Conservation (phyloP, 2,797 vertebrate species). For the Artibeus lituratus region DNA sequence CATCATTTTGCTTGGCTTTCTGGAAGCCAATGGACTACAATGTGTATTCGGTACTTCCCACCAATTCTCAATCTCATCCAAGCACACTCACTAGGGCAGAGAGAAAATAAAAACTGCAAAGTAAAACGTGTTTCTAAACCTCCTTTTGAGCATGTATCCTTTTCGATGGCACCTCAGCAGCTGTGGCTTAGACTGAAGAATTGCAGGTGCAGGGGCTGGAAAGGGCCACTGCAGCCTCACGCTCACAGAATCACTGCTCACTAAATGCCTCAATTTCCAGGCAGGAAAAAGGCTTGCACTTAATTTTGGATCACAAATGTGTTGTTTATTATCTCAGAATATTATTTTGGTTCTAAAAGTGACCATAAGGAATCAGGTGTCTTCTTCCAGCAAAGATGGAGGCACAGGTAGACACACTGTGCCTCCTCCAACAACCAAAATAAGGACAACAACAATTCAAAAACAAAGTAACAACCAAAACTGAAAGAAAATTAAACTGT, state of each 20-base stretch:
- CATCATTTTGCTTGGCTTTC: fast-evolving
- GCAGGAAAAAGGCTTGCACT: background rate
- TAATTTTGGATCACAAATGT: background rate
- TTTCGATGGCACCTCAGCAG: constrained; percentile 19
- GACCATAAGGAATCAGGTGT: background rate
- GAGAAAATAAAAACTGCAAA: constrained; percentile 26
- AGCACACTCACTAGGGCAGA: background rate
- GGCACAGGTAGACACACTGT: no score
- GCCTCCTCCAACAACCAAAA: no score
- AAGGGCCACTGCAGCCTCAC: background rate
- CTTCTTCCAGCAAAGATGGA: no score
- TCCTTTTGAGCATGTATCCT: background rate
- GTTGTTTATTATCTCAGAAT: background rate
- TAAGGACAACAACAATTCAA: no score
- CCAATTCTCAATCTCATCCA: background rate
- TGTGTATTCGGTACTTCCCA: background rate
- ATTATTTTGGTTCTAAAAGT: constrained; percentile 26
- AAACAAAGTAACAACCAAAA: no score
- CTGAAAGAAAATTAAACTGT: no score
- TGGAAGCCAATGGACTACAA: background rate
- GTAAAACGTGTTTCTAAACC: background rate
- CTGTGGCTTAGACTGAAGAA: constrained; percentile 61
- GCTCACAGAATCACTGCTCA: background rate
- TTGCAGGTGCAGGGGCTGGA: constrained; percentile 72
- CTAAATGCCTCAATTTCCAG: background rate